These are phyloP conservation scores for Sympetrum striolatum DNA, from an alignment of 2,888 invertebrate species.

Conservation along the genomic window DNA sequence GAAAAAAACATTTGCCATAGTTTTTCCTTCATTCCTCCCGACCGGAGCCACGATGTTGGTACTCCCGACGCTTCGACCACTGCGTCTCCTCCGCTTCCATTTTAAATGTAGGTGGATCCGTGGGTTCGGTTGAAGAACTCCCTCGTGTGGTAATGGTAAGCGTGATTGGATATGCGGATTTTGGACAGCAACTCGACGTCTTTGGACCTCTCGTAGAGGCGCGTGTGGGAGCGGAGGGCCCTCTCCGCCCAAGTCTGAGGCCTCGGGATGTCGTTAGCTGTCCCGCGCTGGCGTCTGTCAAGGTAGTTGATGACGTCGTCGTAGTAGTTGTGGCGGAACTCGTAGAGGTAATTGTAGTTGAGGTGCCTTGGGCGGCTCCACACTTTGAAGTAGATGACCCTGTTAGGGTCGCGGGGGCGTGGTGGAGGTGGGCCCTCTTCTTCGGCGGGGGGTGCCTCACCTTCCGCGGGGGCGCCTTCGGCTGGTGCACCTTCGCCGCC, in stretches of 20 bases:
- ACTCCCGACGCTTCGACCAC: neutral
- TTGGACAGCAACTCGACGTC: conserved; percentile 68
- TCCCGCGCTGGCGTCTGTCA: conserved; percentile 76
- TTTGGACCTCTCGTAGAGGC: conserved; percentile 47
- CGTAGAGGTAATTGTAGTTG: conserved; percentile 82
- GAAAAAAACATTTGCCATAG: neutral
- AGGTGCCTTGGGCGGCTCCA: conserved; percentile 87
- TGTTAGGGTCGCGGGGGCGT: conserved; percentile 68
- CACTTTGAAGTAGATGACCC: conserved; percentile 76
- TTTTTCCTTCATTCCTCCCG: neutral
- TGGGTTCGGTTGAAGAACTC: conserved; percentile 78
- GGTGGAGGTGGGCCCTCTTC: conserved; percentile 55
- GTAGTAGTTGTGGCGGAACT: conserved; percentile 86
- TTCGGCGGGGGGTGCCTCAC: conserved; percentile 40
- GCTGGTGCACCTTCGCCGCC: conserved; percentile 50
- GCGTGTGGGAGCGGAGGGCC: conserved; percentile 72
- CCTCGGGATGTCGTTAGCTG: conserved; percentile 71
- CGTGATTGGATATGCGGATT: conserved; percentile 71
- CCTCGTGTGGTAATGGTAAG: conserved; percentile 77
- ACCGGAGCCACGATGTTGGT: neutral
- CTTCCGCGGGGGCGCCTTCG: conserved; percentile 22
- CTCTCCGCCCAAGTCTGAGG: conserved; percentile 89
- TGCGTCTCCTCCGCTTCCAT: neutral
- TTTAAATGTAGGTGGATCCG: conserved; percentile 49
- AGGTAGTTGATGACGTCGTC: conserved; percentile 84